Base-by-base conservation (phyloP, 2,888 invertebrate species). In the Cylloceria caligata region DNA sequence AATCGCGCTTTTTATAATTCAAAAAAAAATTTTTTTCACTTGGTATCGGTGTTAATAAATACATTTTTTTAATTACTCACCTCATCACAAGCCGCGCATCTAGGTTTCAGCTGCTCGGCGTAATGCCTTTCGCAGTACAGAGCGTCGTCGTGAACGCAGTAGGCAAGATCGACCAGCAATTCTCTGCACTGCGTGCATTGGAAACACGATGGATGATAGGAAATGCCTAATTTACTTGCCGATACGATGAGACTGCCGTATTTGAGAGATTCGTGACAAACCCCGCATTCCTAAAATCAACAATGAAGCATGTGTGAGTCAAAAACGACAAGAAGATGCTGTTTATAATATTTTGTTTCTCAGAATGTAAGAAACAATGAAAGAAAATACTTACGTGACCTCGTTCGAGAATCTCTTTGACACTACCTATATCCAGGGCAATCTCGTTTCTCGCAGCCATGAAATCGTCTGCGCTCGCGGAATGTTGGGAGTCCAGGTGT, bases 81-180 rank as follows among this genome's bases (percentile, higher is more conserved):
- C 97, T 99, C 99, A 94, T 99, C 99, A 94, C 99, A 99, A 87
- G 98, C 97, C 84, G 98, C 96, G 93, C 99, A 99, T 89, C 99
- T 94, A 16, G 99, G 99, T 93, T 98, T 98, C 91, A 99, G 94
- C 90, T 97, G 95, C 93, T 99, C 99, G 68, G 99, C 98, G 93
- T 99, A 99, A 94, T 99, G 99, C 85, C 99, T 95, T 91, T 98
- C 98, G 93, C 99, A 99, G 94, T 96, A 98, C 85, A 98, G 94
- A 85, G 96, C 95, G 86, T 97, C 97, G 88, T 98, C 97, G 92
- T 97, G 95, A 85, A 97, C 96, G 93, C 99, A 99, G 94, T 99
- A 99, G 68, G 98, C 97, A 89, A 99, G 95, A 93, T 99, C 99
- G 83, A 99, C 99, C 81, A 99, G 95, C 74, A 98, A 94, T 93